These are phyloP conservation scores for Gambusia affinis DNA, from an alignment of 2,113 vertebrate species.

Conservation along the genomic window DNA sequence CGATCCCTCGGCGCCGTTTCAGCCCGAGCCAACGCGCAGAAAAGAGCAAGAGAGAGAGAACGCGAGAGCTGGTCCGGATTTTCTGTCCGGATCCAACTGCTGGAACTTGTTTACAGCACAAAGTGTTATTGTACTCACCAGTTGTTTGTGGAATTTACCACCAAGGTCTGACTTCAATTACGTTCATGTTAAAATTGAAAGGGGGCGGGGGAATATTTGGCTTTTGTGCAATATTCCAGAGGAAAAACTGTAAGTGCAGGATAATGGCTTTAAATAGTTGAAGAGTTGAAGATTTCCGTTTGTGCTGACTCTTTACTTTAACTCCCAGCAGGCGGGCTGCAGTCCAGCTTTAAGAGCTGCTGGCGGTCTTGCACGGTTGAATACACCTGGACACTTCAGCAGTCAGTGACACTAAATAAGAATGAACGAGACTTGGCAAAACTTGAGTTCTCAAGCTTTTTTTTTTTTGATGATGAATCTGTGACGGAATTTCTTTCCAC, in stretches of 20 bases:
- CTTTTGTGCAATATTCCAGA: conserved; percentile 1
- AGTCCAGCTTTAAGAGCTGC: conserved; percentile 34
- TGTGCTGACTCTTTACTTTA: conserved; percentile 3
- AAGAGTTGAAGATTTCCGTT: neutral
- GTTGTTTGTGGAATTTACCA: conserved; percentile 44
- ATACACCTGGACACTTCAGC: conserved; percentile 17
- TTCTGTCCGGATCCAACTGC: conserved; percentile 59
- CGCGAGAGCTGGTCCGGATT: conserved; percentile 67
- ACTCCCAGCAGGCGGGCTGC: conserved; percentile 11
- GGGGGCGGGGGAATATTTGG: conserved; percentile 1
- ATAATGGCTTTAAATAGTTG: conserved; percentile 5
- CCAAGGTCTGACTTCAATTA: conserved; percentile 41
- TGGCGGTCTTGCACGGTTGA: conserved; percentile 27
- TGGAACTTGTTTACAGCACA: conserved; percentile 74
- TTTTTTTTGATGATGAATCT: conserved; percentile 45
- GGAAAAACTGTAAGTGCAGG: neutral
- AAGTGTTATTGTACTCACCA: conserved; percentile 52
- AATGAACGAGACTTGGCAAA: conserved; percentile 43
- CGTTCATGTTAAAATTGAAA: neutral
- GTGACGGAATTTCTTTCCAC: conserved; percentile 79
- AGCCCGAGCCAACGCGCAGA: conserved; percentile 49
- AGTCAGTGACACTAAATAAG: conserved; percentile 23
- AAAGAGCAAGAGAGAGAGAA: conserved; percentile 34
- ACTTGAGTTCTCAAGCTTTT: conserved; percentile 44
- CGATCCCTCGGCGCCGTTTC: conserved; percentile 33